phyloP scores from a whole-genome alignment of 2,113 vertebrate species.

The Pithys albifrons region DNA sequence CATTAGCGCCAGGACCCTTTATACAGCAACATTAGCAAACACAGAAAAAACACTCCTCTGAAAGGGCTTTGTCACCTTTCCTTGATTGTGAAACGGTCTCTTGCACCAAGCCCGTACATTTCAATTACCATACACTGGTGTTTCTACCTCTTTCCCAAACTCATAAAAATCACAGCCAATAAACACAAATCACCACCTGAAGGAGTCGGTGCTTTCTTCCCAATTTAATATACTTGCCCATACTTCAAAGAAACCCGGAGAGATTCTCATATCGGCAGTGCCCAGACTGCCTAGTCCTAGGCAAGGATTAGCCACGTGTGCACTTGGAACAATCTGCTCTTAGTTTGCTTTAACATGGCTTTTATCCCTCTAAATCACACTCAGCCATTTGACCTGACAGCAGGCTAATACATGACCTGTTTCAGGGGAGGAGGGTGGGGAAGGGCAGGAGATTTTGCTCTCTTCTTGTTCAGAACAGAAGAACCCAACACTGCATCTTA shows the following conservation, averaged over 20 bases:
- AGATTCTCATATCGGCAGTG: slow-evolving; percentile 16
- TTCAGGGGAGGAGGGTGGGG: neutral
- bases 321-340: slow-evolving; percentile 66
- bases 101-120: slow-evolving; percentile 53
- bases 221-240: slow-evolving; percentile 54
- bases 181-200: slow-evolving; percentile 76
- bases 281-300: slow-evolving; percentile 33
- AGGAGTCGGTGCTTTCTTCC: slow-evolving; percentile 56
- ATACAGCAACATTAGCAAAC: slow-evolving; percentile 27
- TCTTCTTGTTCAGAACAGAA: neutral
- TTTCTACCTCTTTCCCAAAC: slow-evolving; percentile 66
- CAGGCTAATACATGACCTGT: slow-evolving; percentile 23
- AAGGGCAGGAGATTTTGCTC: slow-evolving; percentile 1
- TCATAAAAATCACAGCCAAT: slow-evolving; percentile 78
- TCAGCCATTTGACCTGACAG: slow-evolving; percentile 54
- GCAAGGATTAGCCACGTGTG: slow-evolving; percentile 65
- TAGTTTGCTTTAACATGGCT: slow-evolving; percentile 65
- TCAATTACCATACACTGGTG: slow-evolving; percentile 36
- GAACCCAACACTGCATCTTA: neutral
- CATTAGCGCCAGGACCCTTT: slow-evolving; percentile 39
- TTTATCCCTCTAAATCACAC: slow-evolving; percentile 61
- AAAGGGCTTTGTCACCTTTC: slow-evolving; percentile 68
- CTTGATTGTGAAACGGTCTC: slow-evolving; percentile 42
- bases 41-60: slow-evolving; percentile 52
- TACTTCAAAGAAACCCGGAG: slow-evolving; percentile 53